phyloP scores from a whole-genome alignment of 2,113 vertebrate species.

The Genyomyrus donnyi region DNA sequence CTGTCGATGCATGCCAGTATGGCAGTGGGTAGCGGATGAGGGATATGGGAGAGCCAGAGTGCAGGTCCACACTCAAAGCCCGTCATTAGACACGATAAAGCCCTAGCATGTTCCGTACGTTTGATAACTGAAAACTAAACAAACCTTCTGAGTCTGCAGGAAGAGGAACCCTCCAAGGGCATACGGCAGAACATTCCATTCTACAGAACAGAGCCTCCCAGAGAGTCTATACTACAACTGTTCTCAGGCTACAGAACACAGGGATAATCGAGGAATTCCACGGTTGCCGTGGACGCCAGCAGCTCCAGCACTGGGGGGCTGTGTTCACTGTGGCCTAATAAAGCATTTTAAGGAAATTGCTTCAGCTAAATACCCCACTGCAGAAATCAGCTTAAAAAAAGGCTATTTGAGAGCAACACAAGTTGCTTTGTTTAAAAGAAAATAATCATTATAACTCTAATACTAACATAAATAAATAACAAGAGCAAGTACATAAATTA shows the following conservation, averaged over 20 bases:
- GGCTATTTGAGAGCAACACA: not conserved
- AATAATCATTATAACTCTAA: not conserved
- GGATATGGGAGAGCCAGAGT: not conserved
- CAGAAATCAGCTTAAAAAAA: not conserved
- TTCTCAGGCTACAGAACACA: not conserved
- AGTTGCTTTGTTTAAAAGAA: not conserved
- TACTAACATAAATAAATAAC: conserved; percentile 1
- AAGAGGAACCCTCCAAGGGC: not conserved
- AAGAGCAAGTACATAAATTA: not conserved
- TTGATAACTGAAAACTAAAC: not conserved
- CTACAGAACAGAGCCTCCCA: not conserved
- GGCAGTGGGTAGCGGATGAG: not conserved
- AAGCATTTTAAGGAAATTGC: not conserved
- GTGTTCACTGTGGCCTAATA: not conserved
- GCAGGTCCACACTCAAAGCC: not conserved
- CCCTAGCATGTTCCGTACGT: not conserved
- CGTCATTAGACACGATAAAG: not conserved
- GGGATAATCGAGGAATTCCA: not conserved
- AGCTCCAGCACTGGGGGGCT: not conserved
- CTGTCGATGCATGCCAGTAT: not conserved
- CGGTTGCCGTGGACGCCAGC: not conserved
- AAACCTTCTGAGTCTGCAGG: not conserved
- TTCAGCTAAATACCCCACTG: conserved; percentile 1
- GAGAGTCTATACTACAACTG: not conserved
- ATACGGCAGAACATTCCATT: not conserved